phyloP scores from a whole-genome alignment of 2,888 invertebrate genomes.

The Cosmia pyralina region DNA sequence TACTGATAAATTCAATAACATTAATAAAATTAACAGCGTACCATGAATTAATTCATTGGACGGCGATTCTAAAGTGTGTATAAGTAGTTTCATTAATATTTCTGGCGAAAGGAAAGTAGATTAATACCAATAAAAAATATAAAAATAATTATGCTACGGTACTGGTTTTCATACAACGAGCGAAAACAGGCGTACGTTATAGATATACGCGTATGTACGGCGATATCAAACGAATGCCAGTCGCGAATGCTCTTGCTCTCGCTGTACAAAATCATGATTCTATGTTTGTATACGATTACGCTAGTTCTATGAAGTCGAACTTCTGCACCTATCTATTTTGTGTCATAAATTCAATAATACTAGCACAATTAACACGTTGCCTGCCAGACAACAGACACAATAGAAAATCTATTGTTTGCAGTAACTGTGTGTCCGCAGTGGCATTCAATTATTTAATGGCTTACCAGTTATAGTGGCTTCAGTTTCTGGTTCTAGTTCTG shows the following conservation, averaged over 20 bases:
- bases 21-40: not conserved
- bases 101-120: not conserved
- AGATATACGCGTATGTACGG: not conserved
- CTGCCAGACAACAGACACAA: too few species aligned
- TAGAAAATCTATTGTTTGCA: too few species aligned
- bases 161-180: not conserved
- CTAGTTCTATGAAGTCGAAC: not conserved
- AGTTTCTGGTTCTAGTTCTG: not conserved
- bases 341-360: not conserved
- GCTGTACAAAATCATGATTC: not conserved
- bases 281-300: not conserved
- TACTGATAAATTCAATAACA: not conserved
- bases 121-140: not conserved
- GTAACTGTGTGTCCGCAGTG: too few species aligned
- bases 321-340: not conserved
- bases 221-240: not conserved
- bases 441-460: not conserved
- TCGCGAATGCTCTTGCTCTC: not conserved
- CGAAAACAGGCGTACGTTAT: not conserved
- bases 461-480: not conserved
- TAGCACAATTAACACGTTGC: not conserved
- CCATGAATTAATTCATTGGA: not conserved
- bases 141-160: not conserved
- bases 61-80: not conserved
- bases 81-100: not conserved